These are phyloP conservation scores for Apamea crenata DNA, from an alignment of 2,888 invertebrate genomes.

Conservation along the genomic window DNA sequence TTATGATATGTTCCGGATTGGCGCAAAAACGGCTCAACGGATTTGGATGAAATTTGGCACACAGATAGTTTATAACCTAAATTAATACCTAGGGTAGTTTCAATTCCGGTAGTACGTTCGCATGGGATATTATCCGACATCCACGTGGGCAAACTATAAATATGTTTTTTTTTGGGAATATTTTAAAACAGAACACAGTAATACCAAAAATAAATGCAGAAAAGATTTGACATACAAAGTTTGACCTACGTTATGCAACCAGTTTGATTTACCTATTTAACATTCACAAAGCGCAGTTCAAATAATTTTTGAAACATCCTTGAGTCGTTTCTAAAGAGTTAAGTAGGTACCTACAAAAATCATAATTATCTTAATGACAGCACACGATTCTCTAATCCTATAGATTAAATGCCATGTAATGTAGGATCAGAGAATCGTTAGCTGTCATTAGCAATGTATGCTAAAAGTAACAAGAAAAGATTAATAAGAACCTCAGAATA, in stretches of 20 bases:
- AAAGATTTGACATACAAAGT: neutral
- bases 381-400: neutral
- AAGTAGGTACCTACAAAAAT: conserved; percentile 5
- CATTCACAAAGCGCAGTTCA: conserved; percentile 9
- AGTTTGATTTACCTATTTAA: neutral
- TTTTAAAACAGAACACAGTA: neutral
- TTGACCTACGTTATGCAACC: too few relatives aligned
- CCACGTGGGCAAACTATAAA: too few relatives aligned
- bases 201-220: neutral
- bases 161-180: neutral
- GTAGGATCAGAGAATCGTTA: neutral
- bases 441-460: neutral
- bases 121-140: too few relatives aligned
- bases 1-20: neutral
- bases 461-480: neutral
- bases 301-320: neutral
- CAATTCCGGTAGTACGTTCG: too few relatives aligned
- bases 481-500: neutral
- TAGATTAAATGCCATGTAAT: neutral
- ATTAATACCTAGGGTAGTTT: neutral
- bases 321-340: conserved; percentile 5
- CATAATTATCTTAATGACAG: conserved; percentile 1
- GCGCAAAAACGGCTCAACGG: neutral
- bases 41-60: neutral
- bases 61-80: neutral